Evolutionary conservation across 2,888 invertebrate species (phyloP), one percentile per base, ranked within the genome.

Genomic region (Apamea sordens): DNA sequence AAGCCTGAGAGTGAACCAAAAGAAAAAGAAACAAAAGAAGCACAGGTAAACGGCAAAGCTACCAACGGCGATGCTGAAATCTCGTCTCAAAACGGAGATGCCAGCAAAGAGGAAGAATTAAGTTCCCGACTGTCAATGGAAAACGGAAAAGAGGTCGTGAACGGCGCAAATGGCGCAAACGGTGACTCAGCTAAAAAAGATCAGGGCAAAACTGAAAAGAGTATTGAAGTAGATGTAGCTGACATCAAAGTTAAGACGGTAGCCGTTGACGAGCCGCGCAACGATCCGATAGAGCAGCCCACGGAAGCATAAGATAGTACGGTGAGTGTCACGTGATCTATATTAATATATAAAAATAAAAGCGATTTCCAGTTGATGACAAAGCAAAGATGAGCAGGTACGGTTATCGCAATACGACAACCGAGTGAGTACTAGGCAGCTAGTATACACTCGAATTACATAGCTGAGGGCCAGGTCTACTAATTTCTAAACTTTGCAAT

Each of bases 241-340:
- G 97, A 97, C 83, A 97, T 97, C 88, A 97, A 97, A 95, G 96
- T 97, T 44, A 97, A 97, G 94, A 95, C 97, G 84, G 95, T 97
- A 64, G 95, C 97, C 75, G 94, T 96, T n/a, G 97, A 95, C 77
- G 96, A 96, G 86, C 93, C 95, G 28, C 93, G 92, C 85, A 93
- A 93, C 70, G 96, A 95, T 88, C 94, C 94, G 87, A 94, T 95
- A 92, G 97, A 97, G 89, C 97, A 97, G 87, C 96, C 97, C 88
- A 96, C 95, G 91, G 97, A 97, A 94, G 96, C 96, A 94, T 97
- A 97, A 97, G 92, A 88, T 89, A 89, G 90, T 93, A 92, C 90
- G 94, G 95, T 95, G 89, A 94, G 95, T 93, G 73, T 67, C 61
- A 56, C 64, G 68, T 74, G 59, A 71, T 67, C 32, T 82, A 28